phyloP scores from a whole-genome alignment of 37 sponge, comb jelly and placozoan species.

The Mnemiopsis leidyi region DNA sequence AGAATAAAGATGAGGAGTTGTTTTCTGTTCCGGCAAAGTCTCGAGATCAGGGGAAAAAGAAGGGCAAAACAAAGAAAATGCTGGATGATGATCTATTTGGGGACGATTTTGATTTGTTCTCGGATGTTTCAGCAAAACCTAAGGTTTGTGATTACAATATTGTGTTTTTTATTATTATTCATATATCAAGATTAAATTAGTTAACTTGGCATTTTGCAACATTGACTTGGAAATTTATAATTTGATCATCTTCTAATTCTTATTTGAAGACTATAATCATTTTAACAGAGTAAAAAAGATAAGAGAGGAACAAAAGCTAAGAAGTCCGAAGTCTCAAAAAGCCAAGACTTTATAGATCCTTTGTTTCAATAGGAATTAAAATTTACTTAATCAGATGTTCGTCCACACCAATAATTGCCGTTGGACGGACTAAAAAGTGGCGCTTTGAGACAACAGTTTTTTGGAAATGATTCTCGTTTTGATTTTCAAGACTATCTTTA shows the following conservation, averaged over 20 bases:
- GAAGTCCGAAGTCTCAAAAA: neutral
- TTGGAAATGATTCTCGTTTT: too few species aligned
- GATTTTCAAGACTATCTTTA: too few species aligned
- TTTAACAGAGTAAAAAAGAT: neutral
- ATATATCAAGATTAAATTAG: too few species aligned
- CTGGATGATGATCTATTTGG: neutral
- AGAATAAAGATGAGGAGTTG: neutral
- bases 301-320: neutral
- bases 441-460: too few species aligned
- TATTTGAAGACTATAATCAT: too few species aligned
- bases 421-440: too few species aligned
- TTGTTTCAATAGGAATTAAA: neutral
- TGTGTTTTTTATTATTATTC: too few species aligned
- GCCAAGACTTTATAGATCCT: neutral
- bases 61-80: slow-evolving; percentile 17
- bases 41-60: neutral
- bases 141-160: neutral
- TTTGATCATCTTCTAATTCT: too few species aligned
- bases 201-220: too few species aligned
- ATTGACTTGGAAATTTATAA: too few species aligned
- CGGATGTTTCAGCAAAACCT: neutral
- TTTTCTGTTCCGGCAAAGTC: neutral
- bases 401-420: too few species aligned
- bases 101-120: slow-evolving; percentile 28
- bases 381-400: too few species aligned